These are phyloP conservation scores for Pangasianodon gigas DNA, from an alignment of 2,113 vertebrate species.

Conservation along the genomic window DNA sequence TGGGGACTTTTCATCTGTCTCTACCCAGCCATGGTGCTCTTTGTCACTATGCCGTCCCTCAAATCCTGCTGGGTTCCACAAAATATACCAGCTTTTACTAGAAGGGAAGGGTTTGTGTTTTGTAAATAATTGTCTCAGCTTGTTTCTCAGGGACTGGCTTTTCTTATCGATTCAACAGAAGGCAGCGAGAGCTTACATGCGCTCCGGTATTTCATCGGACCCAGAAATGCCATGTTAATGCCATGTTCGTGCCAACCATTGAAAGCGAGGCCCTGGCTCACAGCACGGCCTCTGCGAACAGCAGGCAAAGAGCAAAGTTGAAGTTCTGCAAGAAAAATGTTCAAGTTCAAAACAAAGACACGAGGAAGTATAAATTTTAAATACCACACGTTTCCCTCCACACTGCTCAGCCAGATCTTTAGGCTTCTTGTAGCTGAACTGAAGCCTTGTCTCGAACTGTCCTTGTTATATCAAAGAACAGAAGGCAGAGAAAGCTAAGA, in stretches of 20 bases:
- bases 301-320: constrained; percentile 70
- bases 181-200: constrained; percentile 83
- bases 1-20: not conserved
- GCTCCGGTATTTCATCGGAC: constrained; percentile 46
- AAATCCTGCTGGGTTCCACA: not conserved
- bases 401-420: constrained; percentile 82
- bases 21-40: not conserved
- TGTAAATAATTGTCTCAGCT: not conserved
- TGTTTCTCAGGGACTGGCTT: constrained; percentile 62
- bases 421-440: constrained; percentile 89
- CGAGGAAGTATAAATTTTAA: constrained; percentile 99
- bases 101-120: not conserved
- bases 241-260: constrained; percentile 61
- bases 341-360: constrained; percentile 99
- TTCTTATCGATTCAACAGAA: constrained; percentile 85
- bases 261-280: constrained; percentile 5
- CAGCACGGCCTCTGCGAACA: not conserved
- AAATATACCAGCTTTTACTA: not conserved
- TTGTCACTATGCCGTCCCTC: not conserved
- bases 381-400: constrained; percentile 88
- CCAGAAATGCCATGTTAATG: constrained; percentile 62
- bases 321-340: constrained; percentile 81
- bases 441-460: constrained; percentile 93
- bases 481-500: constrained; percentile 79
- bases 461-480: constrained; percentile 97